Evolutionary conservation across 2,113 vertebrate genomes (phyloP).

Genomic region (Erythrocebus patas): DNA sequence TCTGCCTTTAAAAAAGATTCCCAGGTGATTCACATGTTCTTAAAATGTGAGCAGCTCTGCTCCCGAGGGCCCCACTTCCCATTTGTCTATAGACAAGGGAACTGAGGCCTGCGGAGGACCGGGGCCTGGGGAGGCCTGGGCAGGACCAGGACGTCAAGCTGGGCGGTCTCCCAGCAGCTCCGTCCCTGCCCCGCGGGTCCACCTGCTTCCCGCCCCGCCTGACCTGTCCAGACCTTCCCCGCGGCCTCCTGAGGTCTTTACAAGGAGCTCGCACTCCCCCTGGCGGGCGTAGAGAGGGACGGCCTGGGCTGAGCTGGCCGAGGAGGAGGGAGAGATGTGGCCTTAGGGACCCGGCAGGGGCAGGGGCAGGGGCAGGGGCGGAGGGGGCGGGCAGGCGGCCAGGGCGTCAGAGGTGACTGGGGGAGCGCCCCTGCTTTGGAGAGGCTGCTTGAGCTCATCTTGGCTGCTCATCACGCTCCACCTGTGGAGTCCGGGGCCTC

Average conservation of each 20-base stretch:
- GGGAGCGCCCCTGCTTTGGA: not conserved
- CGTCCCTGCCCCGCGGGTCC: too few species aligned
- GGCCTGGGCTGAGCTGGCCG: not conserved
- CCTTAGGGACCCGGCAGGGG: not conserved
- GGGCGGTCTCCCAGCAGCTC: not conserved
- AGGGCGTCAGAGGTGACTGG: not conserved
- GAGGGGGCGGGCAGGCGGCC: not conserved
- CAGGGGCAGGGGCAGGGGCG: too few species aligned
- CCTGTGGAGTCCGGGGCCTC: not conserved
- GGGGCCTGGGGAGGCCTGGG: not conserved
- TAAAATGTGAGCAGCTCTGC: not conserved
- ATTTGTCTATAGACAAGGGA: not conserved
- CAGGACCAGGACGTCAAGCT: not conserved
- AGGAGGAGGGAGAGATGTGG: not conserved
- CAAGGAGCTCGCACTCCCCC: constrained; percentile 45
- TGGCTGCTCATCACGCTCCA: not conserved
- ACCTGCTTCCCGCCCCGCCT: rapidly evolving
- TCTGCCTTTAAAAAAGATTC: not conserved
- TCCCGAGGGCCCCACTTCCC: not conserved
- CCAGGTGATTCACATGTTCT: not conserved
- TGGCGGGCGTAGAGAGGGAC: constrained; percentile 12
- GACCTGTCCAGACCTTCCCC: not conserved
- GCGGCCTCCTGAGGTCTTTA: not conserved
- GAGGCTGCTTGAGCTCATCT: not conserved
- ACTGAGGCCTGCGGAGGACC: not conserved